Conservation (phyloP, 2,113 vertebrate species). For the Sinocyclocheilus anshuiensis region DNA sequence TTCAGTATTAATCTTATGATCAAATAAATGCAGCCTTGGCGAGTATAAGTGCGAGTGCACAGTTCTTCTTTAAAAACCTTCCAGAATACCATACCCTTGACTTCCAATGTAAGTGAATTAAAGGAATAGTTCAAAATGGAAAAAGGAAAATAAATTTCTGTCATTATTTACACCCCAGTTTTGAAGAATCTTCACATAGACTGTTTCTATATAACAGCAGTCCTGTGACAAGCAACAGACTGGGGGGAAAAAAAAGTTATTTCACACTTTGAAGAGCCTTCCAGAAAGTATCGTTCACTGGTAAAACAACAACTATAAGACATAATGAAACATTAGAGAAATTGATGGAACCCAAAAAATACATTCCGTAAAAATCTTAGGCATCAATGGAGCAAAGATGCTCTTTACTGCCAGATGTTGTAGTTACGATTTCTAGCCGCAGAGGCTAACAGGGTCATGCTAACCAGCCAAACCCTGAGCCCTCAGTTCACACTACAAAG, state of each 20-base stretch:
- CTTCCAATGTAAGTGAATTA: not conserved
- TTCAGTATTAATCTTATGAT: not conserved
- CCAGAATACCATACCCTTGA: not conserved
- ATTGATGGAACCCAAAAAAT: not conserved
- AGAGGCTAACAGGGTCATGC: too few species aligned
- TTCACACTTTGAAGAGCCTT: not conserved
- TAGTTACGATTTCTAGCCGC: too few species aligned
- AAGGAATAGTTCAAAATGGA: not conserved
- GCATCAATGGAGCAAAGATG: too few species aligned
- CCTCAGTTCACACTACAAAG: too few species aligned
- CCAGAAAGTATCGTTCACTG: not conserved
- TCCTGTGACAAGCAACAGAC: not conserved
- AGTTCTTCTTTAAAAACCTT: not conserved
- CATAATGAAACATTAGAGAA: not conserved
- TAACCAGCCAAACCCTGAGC: too few species aligned
- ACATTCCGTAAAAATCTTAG: not conserved
- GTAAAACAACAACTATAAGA: not conserved
- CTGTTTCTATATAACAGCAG: not conserved
- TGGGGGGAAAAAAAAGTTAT: not conserved
- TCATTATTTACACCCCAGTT: not conserved
- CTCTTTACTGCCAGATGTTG: too few species aligned
- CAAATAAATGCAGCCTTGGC: too few species aligned
- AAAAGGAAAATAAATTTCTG: not conserved
- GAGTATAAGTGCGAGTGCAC: not conserved
- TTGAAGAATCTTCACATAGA: not conserved